These are phyloP conservation scores for Erinaceus europaeus DNA, from an alignment of 2,113 vertebrate species.

Conservation along the genomic window DNA sequence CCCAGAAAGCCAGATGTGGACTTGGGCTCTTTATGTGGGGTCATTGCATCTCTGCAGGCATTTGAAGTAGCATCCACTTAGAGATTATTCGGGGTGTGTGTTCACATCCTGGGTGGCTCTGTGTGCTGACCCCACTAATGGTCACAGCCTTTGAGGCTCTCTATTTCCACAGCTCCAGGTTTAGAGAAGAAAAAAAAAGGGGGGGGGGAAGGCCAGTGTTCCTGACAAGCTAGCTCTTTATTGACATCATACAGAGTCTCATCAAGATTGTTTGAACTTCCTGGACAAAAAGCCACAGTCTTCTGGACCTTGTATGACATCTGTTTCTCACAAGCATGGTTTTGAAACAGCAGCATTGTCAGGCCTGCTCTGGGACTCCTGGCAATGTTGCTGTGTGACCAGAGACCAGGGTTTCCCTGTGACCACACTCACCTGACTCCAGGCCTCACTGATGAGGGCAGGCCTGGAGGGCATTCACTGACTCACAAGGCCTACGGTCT, in stretches of 20 bases:
- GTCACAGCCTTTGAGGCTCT: fast-evolving
- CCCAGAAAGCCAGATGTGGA: background rate
- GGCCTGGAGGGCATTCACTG: too few relatives aligned
- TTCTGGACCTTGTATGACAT: background rate
- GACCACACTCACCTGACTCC: background rate
- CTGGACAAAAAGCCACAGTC: background rate
- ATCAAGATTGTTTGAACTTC: background rate
- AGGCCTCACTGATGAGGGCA: background rate
- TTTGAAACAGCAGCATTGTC: background rate
- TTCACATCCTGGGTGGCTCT: background rate
- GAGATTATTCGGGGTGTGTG: background rate
- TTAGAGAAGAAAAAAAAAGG: too few relatives aligned
- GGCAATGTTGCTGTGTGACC: fast-evolving
- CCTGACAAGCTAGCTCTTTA: background rate
- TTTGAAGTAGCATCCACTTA: background rate
- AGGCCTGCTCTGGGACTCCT: background rate
- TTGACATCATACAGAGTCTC: background rate
- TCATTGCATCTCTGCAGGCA: background rate
- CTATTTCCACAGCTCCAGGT: background rate
- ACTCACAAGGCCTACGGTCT: fast-evolving
- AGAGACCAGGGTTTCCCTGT: background rate
- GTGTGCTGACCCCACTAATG: too few relatives aligned
- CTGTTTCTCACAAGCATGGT: background rate
- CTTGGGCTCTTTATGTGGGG: background rate
- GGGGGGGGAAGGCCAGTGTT: background rate